Base-by-base conservation (phyloP, 2,888 invertebrate species). In the Neelides folsomi region DNA sequence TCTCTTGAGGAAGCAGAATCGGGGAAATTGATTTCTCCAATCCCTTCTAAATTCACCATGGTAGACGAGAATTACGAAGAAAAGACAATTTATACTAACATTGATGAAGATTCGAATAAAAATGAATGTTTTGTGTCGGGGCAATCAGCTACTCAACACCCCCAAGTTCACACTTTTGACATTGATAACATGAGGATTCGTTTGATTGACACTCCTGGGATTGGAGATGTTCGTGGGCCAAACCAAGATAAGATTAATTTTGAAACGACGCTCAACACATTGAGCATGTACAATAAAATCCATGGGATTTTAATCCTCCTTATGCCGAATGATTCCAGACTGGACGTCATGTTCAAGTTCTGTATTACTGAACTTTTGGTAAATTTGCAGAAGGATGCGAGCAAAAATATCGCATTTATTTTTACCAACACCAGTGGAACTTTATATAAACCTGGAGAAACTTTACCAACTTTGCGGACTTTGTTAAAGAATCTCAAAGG, bases 271-370 rank as follows among this genome's bases (percentile, higher is more conserved):
- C n/a, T 55, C 10, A 35, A 34, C 16, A 36, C 38, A 12, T 36
- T 46, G 12, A 37, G 35, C 0, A 47, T 34, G n/a, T 16, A 48
- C 10, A 16, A 53, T 4, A 40, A 55, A 12, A 13, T 58, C 12
- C 56, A 58, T 39, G 56, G 52, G 15, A 52, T 58, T 45, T 54
- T 52, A 47, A 56, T 58, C 34, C 47, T 56, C 9, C 47, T 58
- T 36, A 58, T 55, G 35, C 58, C 58, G 3, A 58, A 58, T 40
- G 44, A 54, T 16, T 40, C 58, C 9, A n/a, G 52, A 20, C 34
- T 56, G 7, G 54, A 18, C 13, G 19, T 54, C 2, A 39, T 50
- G 18, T 56, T 58, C 20, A 19, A 43, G 16, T 58, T 56, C 38
- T 56, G 52, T 20, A 50, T 58, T 43, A 55, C 54, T 43, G 58